A percentile compares a stretch with the other conserved stretches of the same genome.
phyloP scores from a whole-genome alignment of 2,113 vertebrate species.

The Mirza zaza region DNA sequence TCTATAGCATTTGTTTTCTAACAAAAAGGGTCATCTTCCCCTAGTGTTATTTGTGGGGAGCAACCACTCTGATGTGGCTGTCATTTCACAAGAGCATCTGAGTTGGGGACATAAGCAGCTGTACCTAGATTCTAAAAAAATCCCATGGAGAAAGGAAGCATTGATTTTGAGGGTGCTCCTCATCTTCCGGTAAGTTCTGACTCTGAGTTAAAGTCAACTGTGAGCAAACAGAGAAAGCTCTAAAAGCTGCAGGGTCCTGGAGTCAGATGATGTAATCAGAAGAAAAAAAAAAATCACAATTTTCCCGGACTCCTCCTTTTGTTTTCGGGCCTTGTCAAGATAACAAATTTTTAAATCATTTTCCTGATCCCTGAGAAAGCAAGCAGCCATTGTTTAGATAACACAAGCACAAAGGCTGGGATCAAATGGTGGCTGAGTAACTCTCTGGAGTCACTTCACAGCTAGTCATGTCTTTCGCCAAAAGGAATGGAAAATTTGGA shows the following conservation, averaged over 20 bases:
- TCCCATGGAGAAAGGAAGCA: slow-evolving; percentile 32
- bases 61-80: slow-evolving; percentile 2
- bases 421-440: slow-evolving; percentile 25
- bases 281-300: neutral
- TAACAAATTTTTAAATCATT: slow-evolving; percentile 49
- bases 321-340: slow-evolving; percentile 55
- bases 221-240: slow-evolving; percentile 8
- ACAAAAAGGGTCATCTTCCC: slow-evolving; percentile 43
- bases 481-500: slow-evolving; percentile 39
- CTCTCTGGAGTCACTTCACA: slow-evolving; percentile 42
- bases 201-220: slow-evolving; percentile 34
- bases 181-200: neutral
- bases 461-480: neutral
- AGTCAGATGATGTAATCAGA: neutral
- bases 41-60: neutral
- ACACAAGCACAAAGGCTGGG: slow-evolving; percentile 43
- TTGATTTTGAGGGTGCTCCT: neutral
- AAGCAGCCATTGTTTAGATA: slow-evolving; percentile 40
- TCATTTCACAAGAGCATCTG: slow-evolving; percentile 29
- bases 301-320: neutral
- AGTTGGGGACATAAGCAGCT: slow-evolving; percentile 37
- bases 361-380: slow-evolving; percentile 60
- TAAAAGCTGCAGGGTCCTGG: slow-evolving; percentile 10
- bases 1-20: slow-evolving; percentile 17
- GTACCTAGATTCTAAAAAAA: slow-evolving; percentile 5